Percentiles rank a stretch among this genome's conserved stretches.
phyloP scores from a whole-genome alignment of 1,140 invertebrate species.

The Leptinotarsa texana region DNA sequence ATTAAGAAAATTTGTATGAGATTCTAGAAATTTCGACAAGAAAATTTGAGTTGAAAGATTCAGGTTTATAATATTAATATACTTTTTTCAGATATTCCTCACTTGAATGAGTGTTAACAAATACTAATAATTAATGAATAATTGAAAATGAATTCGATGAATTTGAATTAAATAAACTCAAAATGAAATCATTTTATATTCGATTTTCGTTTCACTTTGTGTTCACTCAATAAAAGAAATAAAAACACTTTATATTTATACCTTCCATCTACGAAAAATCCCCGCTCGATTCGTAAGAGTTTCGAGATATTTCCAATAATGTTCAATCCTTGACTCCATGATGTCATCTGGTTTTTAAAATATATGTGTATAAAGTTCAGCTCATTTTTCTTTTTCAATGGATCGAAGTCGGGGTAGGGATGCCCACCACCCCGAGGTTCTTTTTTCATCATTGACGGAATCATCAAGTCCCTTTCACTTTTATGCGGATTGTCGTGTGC shows the following conservation, averaged over 20 bases:
- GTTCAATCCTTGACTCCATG: conserved; percentile 63
- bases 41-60: too few relatives aligned
- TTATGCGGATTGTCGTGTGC: neutral
- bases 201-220: too few relatives aligned
- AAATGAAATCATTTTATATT: too few relatives aligned
- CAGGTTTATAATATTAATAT: too few relatives aligned
- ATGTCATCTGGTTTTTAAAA: conserved; percentile 63
- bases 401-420: conserved; percentile 54
- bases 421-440: conserved; percentile 50
- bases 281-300: conserved; percentile 64
- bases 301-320: conserved; percentile 64
- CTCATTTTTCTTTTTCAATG: conserved; percentile 67
- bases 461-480: conserved; percentile 24
- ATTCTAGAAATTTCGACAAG: too few relatives aligned
- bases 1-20: too few relatives aligned
- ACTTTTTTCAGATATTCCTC: too few relatives aligned
- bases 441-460: conserved; percentile 57
- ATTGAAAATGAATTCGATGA: too few relatives aligned
- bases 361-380: conserved; percentile 73
- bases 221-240: too few relatives aligned
- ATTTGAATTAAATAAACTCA: too few relatives aligned
- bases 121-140: too few relatives aligned
- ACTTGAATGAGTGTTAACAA: too few relatives aligned
- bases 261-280: conserved; percentile 60
- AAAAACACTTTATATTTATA: conserved; percentile 36